phyloP scores from a whole-genome alignment of 1,140 invertebrate species.

The Drosophila mojavensis region DNA sequence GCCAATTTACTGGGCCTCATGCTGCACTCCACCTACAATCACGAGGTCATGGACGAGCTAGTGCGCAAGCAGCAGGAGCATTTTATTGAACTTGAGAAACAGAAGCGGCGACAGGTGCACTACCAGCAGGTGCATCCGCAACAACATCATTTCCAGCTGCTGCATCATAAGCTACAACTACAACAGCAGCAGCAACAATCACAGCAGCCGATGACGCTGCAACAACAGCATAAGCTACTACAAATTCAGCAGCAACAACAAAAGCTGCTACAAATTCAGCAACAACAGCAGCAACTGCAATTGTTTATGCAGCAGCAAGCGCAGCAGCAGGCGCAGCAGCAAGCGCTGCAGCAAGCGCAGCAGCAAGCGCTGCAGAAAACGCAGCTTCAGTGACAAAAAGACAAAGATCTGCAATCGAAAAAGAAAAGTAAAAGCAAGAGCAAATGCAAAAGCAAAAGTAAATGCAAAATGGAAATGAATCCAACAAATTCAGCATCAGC shows the following conservation, averaged over 20 bases:
- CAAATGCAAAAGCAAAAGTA: background rate
- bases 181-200: conserved; percentile 31
- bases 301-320: background rate
- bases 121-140: conserved; percentile 40
- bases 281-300: conserved; percentile 33
- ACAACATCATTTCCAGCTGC: conserved; percentile 12
- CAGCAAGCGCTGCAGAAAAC: conserved; percentile 1
- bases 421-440: background rate
- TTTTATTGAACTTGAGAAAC: conserved; percentile 64
- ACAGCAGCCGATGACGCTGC: conserved; percentile 5
- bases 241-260: background rate
- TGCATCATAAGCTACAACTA: conserved; percentile 50
- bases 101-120: conserved; percentile 54
- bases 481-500: background rate
- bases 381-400: conserved; percentile 6
- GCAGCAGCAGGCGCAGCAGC: background rate
- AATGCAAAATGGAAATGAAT: background rate
- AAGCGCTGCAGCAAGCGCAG: conserved; percentile 7
- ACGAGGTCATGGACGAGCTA: conserved; percentile 92
- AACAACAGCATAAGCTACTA: conserved; percentile 4
- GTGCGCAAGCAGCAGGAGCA: conserved; percentile 77
- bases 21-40: conserved; percentile 97
- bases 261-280: conserved; percentile 43
- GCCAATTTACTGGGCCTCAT: conserved; percentile 96
- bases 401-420: background rate